phyloP scores from a whole-genome alignment of 1,140 invertebrate species.

The Antheraea mylitta region DNA sequence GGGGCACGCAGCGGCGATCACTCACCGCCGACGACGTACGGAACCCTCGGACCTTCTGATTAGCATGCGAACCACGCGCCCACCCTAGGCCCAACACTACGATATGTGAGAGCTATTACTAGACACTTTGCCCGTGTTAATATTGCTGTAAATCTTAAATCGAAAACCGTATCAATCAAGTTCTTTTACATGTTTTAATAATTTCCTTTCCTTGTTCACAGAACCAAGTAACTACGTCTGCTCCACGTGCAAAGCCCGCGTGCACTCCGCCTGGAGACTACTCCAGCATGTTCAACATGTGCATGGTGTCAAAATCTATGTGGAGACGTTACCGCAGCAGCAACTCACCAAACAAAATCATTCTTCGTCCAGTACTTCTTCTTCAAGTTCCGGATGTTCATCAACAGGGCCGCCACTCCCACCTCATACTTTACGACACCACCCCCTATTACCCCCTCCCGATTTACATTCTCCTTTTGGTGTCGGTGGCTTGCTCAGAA shows the following conservation, averaged over 20 bases:
- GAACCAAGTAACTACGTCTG: slow-evolving; percentile 97
- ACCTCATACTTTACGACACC: slow-evolving; percentile 80
- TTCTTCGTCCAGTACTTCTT: slow-evolving; percentile 79
- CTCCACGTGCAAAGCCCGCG: slow-evolving; percentile 94
- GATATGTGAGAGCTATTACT: slow-evolving; percentile 78
- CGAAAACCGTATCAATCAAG: slow-evolving; percentile 48
- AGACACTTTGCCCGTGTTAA: slow-evolving; percentile 76
- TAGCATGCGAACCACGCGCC: slow-evolving; percentile 65
- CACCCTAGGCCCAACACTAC: slow-evolving; percentile 71
- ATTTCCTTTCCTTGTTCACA: slow-evolving; percentile 83
- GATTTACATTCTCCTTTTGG: slow-evolving; percentile 84
- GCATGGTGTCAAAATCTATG: slow-evolving; percentile 96
- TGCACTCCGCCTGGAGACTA: slow-evolving; percentile 95
- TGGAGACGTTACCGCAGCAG: slow-evolving; percentile 81
- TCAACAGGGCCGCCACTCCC: slow-evolving; percentile 81
- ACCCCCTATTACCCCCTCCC: slow-evolving; percentile 82
- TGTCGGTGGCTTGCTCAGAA: slow-evolving; percentile 82
- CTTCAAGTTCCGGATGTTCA: slow-evolving; percentile 80
- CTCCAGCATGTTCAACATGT: slow-evolving; percentile 96
- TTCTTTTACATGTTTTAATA: slow-evolving; percentile 21
- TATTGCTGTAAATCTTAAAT: slow-evolving; percentile 72
- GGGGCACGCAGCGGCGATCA: slow-evolving; percentile 71
- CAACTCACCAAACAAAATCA: slow-evolving; percentile 69
- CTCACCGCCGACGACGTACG: slow-evolving; percentile 55
- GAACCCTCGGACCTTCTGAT: slow-evolving; percentile 65